phyloP scores from a whole-genome alignment of 2,888 invertebrate species.

The Drosophila eohydei region DNA sequence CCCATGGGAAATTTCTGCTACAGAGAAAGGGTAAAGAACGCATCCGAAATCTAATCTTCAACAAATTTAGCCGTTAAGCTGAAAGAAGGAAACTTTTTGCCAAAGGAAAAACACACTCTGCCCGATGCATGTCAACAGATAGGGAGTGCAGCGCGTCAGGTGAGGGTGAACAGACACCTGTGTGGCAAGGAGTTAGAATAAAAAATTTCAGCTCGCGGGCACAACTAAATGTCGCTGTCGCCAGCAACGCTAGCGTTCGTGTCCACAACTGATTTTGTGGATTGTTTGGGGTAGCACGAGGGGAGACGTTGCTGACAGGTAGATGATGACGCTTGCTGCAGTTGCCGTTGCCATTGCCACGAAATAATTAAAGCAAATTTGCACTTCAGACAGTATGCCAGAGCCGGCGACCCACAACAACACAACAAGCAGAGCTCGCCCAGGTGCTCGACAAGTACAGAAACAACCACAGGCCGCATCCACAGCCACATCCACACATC shows the following conservation, averaged over 20 bases:
- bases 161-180: background rate
- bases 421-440: conserved; percentile 45
- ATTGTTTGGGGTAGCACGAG: conserved; percentile 13
- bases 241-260: conserved; percentile 30
- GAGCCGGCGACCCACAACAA: conserved; percentile 72
- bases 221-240: conserved; percentile 70
- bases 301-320: conserved; percentile 29
- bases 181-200: conserved; percentile 31
- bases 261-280: conserved; percentile 17
- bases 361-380: conserved; percentile 84
- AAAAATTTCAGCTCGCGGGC: conserved; percentile 41
- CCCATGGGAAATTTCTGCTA: background rate
- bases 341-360: conserved; percentile 65
- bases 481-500: conserved; percentile 36
- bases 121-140: conserved; percentile 1
- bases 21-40: background rate
- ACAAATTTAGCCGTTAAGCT: conserved; percentile 30
- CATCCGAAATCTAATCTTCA: conserved; percentile 14
- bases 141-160: background rate
- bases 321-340: conserved; percentile 49
- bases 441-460: conserved; percentile 51
- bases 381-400: conserved; percentile 82
- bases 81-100: conserved; percentile 6
- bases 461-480: conserved; percentile 32
- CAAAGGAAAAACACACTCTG: conserved; percentile 13